Evolutionary conservation across 2,888 invertebrate genomes (phyloP).

Genomic region (Salpingus planirostris): DNA sequence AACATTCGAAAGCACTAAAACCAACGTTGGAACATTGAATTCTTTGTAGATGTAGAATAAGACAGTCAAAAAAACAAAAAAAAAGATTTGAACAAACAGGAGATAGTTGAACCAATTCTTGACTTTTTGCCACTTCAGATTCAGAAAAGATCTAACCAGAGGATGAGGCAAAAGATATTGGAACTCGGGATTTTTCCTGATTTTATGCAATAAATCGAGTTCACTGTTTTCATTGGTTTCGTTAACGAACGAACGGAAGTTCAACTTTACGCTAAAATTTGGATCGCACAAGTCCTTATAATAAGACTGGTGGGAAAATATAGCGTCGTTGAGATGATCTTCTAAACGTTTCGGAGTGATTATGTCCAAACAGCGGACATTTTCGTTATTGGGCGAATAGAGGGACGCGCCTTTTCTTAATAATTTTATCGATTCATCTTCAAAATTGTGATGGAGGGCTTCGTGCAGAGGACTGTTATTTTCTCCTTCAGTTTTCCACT

Average conservation of each 20-base stretch:
- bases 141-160: constrained; percentile 7
- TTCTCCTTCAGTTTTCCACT: not conserved
- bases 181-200: constrained; percentile 4
- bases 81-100: too few species aligned
- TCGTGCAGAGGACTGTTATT: constrained; percentile 8
- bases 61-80: too few species aligned
- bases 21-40: too few species aligned
- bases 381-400: constrained; percentile 2
- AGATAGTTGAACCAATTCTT: constrained; percentile 5
- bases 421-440: too few species aligned
- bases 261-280: constrained; percentile 7
- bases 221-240: constrained; percentile 1
- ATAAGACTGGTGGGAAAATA: too few species aligned
- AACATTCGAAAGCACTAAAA: too few species aligned
- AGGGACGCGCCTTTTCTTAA: constrained; percentile 9
- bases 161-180: constrained; percentile 9
- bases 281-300: constrained; percentile 5
- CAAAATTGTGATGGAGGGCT: too few species aligned
- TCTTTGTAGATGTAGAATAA: too few species aligned
- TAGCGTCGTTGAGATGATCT: constrained; percentile 4
- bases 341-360: constrained; percentile 7
- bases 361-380: constrained; percentile 7
- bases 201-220: constrained; percentile 3
- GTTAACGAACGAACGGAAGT: constrained; percentile 6
- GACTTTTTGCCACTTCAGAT: constrained; percentile 7